phyloP scores from a whole-genome alignment of 2,113 vertebrate species.

The Coryphaenoides rupestris region DNA sequence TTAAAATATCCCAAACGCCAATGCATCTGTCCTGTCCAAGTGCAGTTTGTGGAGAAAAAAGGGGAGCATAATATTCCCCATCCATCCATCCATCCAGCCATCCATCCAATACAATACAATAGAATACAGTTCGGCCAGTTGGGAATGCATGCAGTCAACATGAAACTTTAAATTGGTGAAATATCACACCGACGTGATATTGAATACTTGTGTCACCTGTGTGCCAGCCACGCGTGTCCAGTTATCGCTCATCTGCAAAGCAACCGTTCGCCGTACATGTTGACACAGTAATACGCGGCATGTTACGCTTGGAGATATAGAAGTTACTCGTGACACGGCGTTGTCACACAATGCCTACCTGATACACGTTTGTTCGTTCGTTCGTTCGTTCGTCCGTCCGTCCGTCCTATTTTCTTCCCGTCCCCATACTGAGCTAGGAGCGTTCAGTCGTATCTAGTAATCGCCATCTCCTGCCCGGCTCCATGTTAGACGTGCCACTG shows the following conservation, averaged over 20 bases:
- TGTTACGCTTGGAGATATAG: conserved; percentile 11
- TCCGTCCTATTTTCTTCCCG: conserved; percentile 57
- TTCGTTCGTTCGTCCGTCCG: too few species aligned
- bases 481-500: conserved; percentile 56
- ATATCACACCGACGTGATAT: too few species aligned
- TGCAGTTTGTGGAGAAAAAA: too few species aligned
- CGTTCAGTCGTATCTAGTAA: conserved; percentile 50
- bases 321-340: background rate
- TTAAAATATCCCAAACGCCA: too few species aligned
- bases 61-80: too few species aligned
- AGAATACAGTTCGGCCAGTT: too few species aligned
- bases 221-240: conserved; percentile 21
- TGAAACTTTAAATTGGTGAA: too few species aligned
- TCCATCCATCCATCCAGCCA: too few species aligned
- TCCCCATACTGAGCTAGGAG: conserved; percentile 47
- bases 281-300: conserved; percentile 29
- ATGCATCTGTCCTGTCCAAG: too few species aligned
- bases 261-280: conserved; percentile 22
- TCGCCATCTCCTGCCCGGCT: conserved; percentile 62
- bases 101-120: too few species aligned
- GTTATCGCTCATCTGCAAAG: conserved; percentile 34
- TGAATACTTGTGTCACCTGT: conserved; percentile 45
- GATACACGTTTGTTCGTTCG: conserved; percentile 40
- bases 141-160: too few species aligned
- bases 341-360: conserved; percentile 48